Base-by-base conservation (phyloP, 2,797 vertebrate species). In the Tangara arthus region DNA sequence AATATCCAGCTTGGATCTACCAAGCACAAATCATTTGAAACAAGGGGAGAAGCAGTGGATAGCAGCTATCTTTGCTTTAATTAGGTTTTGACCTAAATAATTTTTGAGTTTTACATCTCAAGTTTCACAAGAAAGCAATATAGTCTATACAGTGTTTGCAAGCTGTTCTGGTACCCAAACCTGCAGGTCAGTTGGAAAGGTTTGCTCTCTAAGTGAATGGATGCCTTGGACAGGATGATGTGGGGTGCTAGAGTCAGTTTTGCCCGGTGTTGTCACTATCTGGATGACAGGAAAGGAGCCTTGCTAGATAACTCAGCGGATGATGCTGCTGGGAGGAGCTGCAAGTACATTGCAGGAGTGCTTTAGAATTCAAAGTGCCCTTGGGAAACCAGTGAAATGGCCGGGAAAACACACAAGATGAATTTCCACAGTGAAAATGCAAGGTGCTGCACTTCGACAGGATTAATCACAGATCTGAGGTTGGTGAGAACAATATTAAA, bases 351-450 rank as follows among this genome's bases (percentile, higher is more conserved):
- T 65, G 55, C 50, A 82, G 37, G 66, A 91, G 44, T 12, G 7
- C 61, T 49, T 88, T 79, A 69, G 55, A 82, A 90, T 84, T 82
- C 91, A 82, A 81, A 90, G 71, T 61, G 66, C 90, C 81, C 93
- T 87, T 82, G 70, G 92, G 93, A 90, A 94, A 82, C 37, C 21
- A 59, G 88, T 79, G 80, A 95, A 93, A 95, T 82, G 63, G 70
- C 60, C 91, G 87, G 92, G 91, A 91, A 96, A 93, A 95, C 44
- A 78, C 41, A 76, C 14, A 82, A 64, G 73, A 86, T 78, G 28
- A 69, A 72, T 88, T 94, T 94, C 80, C 66, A 76, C 0, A 0
- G 82, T 72, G 73, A 93, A 95, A 88, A 90, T 72, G 77, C 73
- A 84, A 90, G 82, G 66, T 94, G 77, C 42, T 35, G 55, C 80